Evolutionary conservation across 2,797 vertebrate species (phyloP).

Genomic region (Oryzias dopingdopingensis): DNA sequence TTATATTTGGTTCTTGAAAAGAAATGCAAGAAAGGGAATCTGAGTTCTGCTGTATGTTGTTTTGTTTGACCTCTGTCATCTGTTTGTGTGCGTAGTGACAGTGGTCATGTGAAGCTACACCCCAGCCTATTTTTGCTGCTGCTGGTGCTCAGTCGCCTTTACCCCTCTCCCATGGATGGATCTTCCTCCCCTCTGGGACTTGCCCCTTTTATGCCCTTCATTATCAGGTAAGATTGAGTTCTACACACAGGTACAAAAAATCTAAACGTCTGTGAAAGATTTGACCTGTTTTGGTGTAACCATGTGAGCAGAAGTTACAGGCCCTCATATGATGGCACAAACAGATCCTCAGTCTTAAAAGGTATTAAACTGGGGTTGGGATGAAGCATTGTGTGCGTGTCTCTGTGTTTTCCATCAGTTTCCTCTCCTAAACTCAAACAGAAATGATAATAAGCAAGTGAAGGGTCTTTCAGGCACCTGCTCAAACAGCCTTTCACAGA

Average conservation of each 20-base stretch:
- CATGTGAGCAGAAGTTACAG: too few relatives aligned
- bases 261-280: too few relatives aligned
- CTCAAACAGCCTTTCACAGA: slow-evolving; percentile 32
- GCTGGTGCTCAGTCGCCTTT: slow-evolving; percentile 89
- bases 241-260: not conserved
- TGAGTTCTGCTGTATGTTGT: too few relatives aligned
- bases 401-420: slow-evolving; percentile 14
- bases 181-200: slow-evolving; percentile 85
- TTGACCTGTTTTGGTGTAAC: too few relatives aligned
- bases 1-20: too few relatives aligned
- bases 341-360: too few relatives aligned
- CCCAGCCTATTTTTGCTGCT: slow-evolving; percentile 91
- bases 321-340: too few relatives aligned
- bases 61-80: too few relatives aligned
- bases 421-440: slow-evolving; percentile 1
- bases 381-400: too few relatives aligned
- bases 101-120: slow-evolving; percentile 82
- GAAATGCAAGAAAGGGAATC: too few relatives aligned
- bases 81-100: slow-evolving; percentile 63
- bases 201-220: slow-evolving; percentile 87
- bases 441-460: not conserved
- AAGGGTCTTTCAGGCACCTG: slow-evolving; percentile 46
- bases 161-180: slow-evolving; percentile 96
- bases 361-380: too few relatives aligned
- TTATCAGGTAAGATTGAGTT: slow-evolving; percentile 83